Percentiles rank a stretch among this genome's conserved stretches.
These are phyloP conservation scores for Ictalurus punctatus DNA, from an alignment of 2,113 vertebrate species.

Conservation along the genomic window DNA sequence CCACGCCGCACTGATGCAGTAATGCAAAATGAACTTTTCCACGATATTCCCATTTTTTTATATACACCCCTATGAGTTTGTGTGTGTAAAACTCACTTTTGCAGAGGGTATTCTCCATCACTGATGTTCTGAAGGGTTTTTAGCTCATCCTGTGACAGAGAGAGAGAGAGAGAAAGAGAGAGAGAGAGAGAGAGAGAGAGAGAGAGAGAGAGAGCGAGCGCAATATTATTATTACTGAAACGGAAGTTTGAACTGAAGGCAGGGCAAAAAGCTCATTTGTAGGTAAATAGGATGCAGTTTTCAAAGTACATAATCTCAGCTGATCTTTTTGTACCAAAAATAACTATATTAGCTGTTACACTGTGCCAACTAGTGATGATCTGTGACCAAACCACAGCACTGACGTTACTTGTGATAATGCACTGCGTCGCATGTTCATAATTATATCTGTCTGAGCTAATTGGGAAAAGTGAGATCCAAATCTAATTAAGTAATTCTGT, in stretches of 20 bases:
- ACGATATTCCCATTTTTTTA: too few species aligned
- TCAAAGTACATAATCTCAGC: not conserved
- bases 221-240: not conserved
- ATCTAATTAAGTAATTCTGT: constrained; percentile 14
- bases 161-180: constrained; percentile 48
- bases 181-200: not conserved
- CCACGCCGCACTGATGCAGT: too few species aligned
- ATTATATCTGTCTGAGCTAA: constrained; percentile 14
- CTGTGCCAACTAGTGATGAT: not conserved
- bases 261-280: not conserved
- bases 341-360: not conserved
- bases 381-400: not conserved
- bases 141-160: constrained; percentile 80
- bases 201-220: constrained; percentile 23
- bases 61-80: not conserved
- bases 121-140: constrained; percentile 81
- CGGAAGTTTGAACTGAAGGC: not conserved
- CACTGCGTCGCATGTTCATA: not conserved
- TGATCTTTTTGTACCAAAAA: not conserved
- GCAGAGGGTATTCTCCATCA: constrained; percentile 79
- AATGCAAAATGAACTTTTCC: too few species aligned
- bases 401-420: constrained; percentile 1
- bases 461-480: constrained; percentile 8
- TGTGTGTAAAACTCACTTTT: constrained; percentile 76
- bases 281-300: not conserved